Evolutionary conservation across 2,113 vertebrate species (phyloP).

Genomic region (Chaetodon trifascialis): DNA sequence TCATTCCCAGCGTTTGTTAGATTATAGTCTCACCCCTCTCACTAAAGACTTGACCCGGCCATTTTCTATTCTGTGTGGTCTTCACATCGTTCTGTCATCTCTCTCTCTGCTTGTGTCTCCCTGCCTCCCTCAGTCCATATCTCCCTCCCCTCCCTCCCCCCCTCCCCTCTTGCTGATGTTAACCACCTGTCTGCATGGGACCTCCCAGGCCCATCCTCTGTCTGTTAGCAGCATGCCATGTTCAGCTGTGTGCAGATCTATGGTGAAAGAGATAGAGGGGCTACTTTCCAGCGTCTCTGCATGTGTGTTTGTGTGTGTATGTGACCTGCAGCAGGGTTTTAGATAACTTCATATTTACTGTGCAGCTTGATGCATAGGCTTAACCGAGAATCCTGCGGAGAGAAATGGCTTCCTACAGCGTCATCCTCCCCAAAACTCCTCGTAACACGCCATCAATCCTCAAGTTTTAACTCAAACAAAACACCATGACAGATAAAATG

Average conservation of each 20-base stretch:
- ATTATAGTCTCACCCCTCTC: slow-evolving; percentile 52
- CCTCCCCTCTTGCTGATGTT: slow-evolving; percentile 64
- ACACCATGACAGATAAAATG: slow-evolving; percentile 1
- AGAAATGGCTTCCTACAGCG: slow-evolving; percentile 48
- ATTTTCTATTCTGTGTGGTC: slow-evolving; percentile 79
- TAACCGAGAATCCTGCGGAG: slow-evolving; percentile 30
- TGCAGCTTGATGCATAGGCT: slow-evolving; percentile 1
- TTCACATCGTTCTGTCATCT: slow-evolving; percentile 66
- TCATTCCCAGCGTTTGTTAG: slow-evolving; percentile 38
- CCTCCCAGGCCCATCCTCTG: slow-evolving; percentile 78
- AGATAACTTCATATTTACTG: slow-evolving; percentile 57
- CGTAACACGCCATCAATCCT: slow-evolving; percentile 22
- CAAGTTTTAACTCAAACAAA: slow-evolving; percentile 22
- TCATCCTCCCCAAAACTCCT: slow-evolving; percentile 28
- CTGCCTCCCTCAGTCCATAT: slow-evolving; percentile 14
- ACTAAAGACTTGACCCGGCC: slow-evolving; percentile 59
- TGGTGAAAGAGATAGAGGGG: slow-evolving; percentile 65
- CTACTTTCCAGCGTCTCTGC: slow-evolving; percentile 51
- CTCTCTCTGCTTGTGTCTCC: slow-evolving; percentile 53
- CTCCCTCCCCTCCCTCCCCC: slow-evolving; percentile 19
- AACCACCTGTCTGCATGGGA: slow-evolving; percentile 82
- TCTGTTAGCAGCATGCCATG: slow-evolving; percentile 76
- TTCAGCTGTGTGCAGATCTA: slow-evolving; percentile 61
- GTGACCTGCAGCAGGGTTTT: slow-evolving; percentile 32
- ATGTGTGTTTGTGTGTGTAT: slow-evolving; percentile 35